Base-by-base conservation (phyloP, 2,888 invertebrate species). In the Phortica okadai region DNA sequence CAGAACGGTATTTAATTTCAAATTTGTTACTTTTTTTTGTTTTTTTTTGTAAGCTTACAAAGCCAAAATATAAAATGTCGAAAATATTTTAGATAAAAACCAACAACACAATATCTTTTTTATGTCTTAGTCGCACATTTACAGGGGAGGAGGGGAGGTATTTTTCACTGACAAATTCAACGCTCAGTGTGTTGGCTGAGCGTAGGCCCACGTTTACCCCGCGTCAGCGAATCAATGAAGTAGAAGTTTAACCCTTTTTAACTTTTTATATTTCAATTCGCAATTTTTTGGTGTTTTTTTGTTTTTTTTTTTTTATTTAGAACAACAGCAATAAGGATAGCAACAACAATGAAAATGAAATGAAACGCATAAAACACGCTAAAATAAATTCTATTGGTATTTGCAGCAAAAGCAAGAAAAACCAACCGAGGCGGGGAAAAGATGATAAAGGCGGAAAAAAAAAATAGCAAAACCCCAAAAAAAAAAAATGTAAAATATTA, bases 201-300 rank as follows among this genome's bases (percentile, higher is more conserved):
- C n/a, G 10, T 33, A 16, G 42, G n/a, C 42, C 11, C 42, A 33
- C 14, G 66, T 10, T 6, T 44, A 25, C 11, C 45, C 50, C 45
- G 54, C 45, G n/a, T 16, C 41, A 58, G 14, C 74, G 62, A 80
- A 74, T 77, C 81, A 82, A 82, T 80, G 83, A 88, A 85, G 87
- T 84, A 77, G 76, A 83, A 86, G 83, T 84, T 88, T 84, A 89
- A 88, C 88, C 88, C 89, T 88, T 88, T 88, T 89, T 86, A 88
- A 89, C 85, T 86, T 88, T 85, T 84, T 79, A 78, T 82, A 78
- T 80, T 82, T 82, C 79, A 80, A 81, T 79, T 80, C 80, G 73
- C 75, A 78, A 78, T 75, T 77, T 77, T 76, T 76, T 74, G 64
- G 50, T 50, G 33, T 50, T 73, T 33, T 33, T 33, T 33, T 73